phyloP scores from a whole-genome alignment of 1,140 invertebrate genomes.

The Hylaeus anthracinus region DNA sequence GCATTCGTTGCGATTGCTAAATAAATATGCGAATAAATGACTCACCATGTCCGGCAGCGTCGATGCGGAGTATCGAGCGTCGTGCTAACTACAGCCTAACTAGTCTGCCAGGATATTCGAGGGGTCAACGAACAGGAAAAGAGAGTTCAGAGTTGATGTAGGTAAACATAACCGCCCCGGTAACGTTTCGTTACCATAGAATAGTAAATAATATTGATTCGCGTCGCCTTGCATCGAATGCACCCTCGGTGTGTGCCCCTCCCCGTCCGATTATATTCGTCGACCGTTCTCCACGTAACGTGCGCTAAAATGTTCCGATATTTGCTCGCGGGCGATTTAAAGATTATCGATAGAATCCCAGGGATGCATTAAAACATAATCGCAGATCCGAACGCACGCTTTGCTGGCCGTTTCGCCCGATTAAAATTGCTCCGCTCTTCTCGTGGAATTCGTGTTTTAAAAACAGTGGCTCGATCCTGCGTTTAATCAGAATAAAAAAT shows the following conservation, averaged over 20 bases:
- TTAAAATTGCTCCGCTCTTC: background rate
- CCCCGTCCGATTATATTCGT: background rate
- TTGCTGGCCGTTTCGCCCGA: background rate
- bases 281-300: too few relatives aligned
- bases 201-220: slow-evolving; percentile 44
- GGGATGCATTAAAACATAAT: background rate
- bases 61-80: slow-evolving; percentile 27
- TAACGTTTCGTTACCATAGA: slow-evolving; percentile 34
- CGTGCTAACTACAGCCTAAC: background rate
- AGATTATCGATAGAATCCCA: background rate
- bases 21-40: slow-evolving; percentile 9
- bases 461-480: too few relatives aligned
- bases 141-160: background rate
- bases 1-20: background rate
- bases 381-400: background rate
- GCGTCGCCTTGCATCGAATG: background rate
- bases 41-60: background rate
- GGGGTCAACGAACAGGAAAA: slow-evolving; percentile 30
- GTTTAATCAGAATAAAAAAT: background rate
- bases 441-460: background rate
- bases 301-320: background rate
- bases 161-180: slow-evolving; percentile 24
- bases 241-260: too few relatives aligned
- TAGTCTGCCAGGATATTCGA: slow-evolving; percentile 26
- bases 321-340: background rate